Base-by-base conservation (phyloP, 2,797 vertebrate species). In the Megaceryle alcyon region DNA sequence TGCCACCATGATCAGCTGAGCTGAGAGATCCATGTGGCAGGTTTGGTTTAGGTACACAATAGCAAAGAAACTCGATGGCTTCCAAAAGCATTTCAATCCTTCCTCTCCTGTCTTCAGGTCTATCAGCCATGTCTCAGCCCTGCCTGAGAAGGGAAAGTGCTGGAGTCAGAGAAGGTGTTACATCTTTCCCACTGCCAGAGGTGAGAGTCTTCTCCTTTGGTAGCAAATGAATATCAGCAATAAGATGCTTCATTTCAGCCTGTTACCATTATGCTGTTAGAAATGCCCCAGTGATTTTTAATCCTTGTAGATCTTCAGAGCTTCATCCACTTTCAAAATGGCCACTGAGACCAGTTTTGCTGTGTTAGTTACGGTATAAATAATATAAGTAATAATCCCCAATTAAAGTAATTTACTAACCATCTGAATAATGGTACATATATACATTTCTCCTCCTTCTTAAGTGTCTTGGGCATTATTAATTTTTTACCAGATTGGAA, bases 1-100 rank as follows among this genome's bases (percentile, higher is more conserved):
- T 7, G 4, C 29, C 25, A 4, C 23, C 12, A 2, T 41, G 37
- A 29, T 39, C 60, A 75, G 53, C 76, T 39, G 69, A 80, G 53
- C 53, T 46, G 63, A 72, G 21, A 60, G 21, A 5, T 26, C 35
- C 56, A 16, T 0, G 0, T 0, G 1, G 16, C 21, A 70, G 6
- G 3, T 56, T 19, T n/a, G 25, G 18, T 21, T 69, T 13, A 43
- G 29, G 20, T 22, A 26, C 8, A 10, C 3, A 29, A 13, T 14
- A 37, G 33, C 57, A 63, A 80, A 66, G 39, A n/a, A 35, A 56
- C 12, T 29, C 46, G 29, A 17, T 31, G 49, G 53, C 20, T 68
- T 71, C 53, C 61, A 48, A 60, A 79, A 63, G 14, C 43, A n/a
- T 76, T 76, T 79, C 17, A 69, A 4, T 35, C 39, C n/a, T 61